Conservation (phyloP, 2,113 vertebrate species). For the Bettongia penicillata region DNA sequence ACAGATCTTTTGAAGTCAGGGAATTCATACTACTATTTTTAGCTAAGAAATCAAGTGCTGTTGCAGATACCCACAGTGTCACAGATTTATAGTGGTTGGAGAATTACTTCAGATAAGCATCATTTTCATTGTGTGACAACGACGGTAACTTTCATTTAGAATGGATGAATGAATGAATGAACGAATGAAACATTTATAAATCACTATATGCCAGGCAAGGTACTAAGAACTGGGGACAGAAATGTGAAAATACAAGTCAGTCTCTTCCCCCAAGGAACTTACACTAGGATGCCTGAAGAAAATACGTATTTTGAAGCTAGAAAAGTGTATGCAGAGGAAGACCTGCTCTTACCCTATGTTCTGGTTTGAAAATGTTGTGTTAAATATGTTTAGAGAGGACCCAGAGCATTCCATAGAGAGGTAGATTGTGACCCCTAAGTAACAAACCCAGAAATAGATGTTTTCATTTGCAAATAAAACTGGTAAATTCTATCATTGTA, state of each 20-base stretch:
- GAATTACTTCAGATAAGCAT: background rate
- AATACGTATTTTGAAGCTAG: background rate
- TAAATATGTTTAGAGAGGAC: background rate
- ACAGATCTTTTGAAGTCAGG: background rate
- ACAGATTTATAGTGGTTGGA: background rate
- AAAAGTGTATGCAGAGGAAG: background rate
- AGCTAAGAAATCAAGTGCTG: background rate
- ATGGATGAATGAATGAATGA: no score
- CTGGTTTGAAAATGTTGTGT: background rate
- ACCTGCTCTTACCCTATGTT: background rate
- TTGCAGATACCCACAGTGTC: background rate
- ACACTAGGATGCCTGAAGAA: background rate
- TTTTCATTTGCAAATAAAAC: background rate
- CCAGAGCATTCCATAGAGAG: background rate
- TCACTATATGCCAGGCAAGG: background rate
- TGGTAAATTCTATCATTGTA: background rate
- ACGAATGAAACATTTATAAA: background rate
- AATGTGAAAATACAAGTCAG: background rate
- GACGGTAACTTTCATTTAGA: background rate
- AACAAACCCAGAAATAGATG: background rate
- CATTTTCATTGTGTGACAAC: background rate
- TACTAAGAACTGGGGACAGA: background rate
- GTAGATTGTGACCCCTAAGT: background rate
- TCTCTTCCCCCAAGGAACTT: background rate
- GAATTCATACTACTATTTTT: background rate